These are phyloP conservation scores for Scomber scombrus DNA, from an alignment of 2,113 vertebrate genomes.

Conservation along the genomic window DNA sequence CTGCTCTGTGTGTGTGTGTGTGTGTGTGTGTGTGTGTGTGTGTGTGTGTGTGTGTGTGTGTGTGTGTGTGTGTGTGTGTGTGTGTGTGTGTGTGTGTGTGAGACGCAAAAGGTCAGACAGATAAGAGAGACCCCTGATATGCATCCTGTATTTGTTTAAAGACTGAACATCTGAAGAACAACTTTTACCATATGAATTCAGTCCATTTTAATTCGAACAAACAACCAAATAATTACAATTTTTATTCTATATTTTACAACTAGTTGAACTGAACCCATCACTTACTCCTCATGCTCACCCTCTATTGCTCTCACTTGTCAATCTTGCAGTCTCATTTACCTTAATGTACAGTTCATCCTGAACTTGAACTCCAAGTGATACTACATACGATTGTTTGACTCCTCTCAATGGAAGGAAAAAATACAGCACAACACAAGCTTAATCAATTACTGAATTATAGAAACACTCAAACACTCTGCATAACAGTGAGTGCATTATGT, in stretches of 20 bases:
- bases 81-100: not conserved
- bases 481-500: too few relatives aligned
- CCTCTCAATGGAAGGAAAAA: not conserved
- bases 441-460: too few relatives aligned
- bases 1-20: not conserved
- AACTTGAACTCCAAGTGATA: not conserved
- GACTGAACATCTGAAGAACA: not conserved
- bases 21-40: constrained; percentile 6
- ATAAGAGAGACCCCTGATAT: not conserved
- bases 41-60: not conserved
- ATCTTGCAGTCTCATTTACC: too few relatives aligned
- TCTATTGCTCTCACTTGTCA: not conserved
- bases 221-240: not conserved
- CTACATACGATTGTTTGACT: not conserved
- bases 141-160: not conserved
- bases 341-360: too few relatives aligned
- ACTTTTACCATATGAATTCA: not conserved
- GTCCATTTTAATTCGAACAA: not conserved
- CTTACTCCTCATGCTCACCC: not conserved
- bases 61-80: constrained; percentile 14
- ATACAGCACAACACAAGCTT: not conserved
- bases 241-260: not conserved
- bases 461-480: too few relatives aligned
- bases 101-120: not conserved
- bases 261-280: not conserved